Conservation (phyloP, 2,113 vertebrate genomes). For the Percina caprodes region DNA sequence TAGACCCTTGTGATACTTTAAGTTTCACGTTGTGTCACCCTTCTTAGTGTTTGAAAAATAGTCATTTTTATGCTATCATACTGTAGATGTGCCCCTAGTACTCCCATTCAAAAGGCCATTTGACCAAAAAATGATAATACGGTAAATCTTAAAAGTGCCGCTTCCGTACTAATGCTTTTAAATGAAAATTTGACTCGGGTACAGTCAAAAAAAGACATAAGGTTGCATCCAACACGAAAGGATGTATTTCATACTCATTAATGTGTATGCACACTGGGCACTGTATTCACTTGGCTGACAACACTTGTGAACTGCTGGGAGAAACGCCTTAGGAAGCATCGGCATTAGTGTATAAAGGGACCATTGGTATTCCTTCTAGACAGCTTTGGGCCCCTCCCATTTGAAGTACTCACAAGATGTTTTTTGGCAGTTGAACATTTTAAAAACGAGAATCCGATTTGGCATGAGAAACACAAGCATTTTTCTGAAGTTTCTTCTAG, state of each 20-base stretch:
- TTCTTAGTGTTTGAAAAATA: too few relatives aligned
- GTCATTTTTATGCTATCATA: too few relatives aligned
- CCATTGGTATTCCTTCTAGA: conserved; percentile 26
- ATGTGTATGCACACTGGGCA: conserved; percentile 52
- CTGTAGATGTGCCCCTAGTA: too few relatives aligned
- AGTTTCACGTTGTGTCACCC: too few relatives aligned
- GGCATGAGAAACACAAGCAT: conserved; percentile 41
- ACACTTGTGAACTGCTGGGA: conserved; percentile 12
- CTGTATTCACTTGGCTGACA: conserved; percentile 28
- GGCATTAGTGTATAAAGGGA: conserved; percentile 19
- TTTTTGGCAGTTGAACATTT: conserved; percentile 63
- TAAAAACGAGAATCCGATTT: conserved; percentile 58
- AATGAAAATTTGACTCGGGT: too few relatives aligned
- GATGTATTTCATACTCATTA: conserved; percentile 50
- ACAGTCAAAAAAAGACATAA: too few relatives aligned
- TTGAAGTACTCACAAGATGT: conserved; percentile 28
- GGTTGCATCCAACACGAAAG: conserved; percentile 32
- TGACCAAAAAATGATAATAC: too few relatives aligned
- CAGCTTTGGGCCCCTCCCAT: conserved; percentile 11
- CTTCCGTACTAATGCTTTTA: too few relatives aligned
- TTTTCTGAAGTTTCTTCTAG: conserved; percentile 29
- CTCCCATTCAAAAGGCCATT: too few relatives aligned
- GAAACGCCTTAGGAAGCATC: conserved; percentile 29
- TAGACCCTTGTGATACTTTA: too few relatives aligned
- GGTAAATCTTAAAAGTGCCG: too few relatives aligned